Conservation (phyloP, 2,888 invertebrate species). For the Branchipolynoe longqiensis region DNA sequence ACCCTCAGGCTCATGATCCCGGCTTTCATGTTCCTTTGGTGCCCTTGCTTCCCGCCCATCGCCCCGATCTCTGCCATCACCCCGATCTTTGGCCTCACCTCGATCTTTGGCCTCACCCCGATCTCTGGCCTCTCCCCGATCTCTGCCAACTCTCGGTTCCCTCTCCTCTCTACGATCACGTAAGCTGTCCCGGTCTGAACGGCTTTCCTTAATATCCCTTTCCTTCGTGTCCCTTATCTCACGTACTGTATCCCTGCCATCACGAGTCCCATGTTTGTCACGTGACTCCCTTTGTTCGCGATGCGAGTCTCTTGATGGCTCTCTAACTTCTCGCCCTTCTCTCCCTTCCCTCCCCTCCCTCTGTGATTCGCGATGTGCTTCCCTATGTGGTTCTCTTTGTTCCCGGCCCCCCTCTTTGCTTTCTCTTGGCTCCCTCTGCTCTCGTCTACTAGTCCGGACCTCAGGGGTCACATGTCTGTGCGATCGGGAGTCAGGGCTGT, state of each 20-base stretch:
- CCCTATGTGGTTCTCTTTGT: neutral
- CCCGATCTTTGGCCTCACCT: neutral
- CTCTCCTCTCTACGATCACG: no score
- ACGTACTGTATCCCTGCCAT: neutral
- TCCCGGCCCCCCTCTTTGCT: neutral
- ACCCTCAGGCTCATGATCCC: neutral
- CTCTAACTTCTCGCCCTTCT: conserved; percentile 6
- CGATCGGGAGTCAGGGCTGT: conserved; percentile 25
- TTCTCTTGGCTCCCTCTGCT: neutral
- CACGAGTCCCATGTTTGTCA: neutral
- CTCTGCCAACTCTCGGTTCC: no score
- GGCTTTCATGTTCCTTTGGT: neutral
- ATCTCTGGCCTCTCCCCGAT: neutral
- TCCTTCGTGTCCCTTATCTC: neutral
- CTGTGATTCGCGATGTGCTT: neutral
- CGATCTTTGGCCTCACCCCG: neutral
- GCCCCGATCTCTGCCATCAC: neutral
- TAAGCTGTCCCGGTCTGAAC: neutral
- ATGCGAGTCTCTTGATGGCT: neutral
- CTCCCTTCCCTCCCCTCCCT: conserved; percentile 16
- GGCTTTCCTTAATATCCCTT: neutral
- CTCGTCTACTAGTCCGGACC: conserved; percentile 15
- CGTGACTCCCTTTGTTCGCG: neutral
- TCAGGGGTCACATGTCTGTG: conserved; percentile 44
- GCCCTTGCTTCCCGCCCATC: neutral